Evolutionary conservation across 2,797 vertebrate genomes (phyloP).

Genomic region (Silurus lanzhouensis): DNA sequence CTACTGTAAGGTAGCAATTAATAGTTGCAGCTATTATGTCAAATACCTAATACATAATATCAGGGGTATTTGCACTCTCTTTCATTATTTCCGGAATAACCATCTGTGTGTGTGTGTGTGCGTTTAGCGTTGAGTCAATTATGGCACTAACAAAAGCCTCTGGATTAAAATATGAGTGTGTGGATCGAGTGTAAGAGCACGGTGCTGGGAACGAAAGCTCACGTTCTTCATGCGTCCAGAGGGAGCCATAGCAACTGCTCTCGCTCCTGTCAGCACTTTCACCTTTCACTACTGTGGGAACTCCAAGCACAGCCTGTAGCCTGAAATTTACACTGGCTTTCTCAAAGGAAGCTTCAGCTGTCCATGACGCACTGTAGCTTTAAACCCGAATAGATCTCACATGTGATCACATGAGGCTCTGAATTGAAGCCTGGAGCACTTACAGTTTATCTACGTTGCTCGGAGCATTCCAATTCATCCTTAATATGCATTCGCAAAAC

Average conservation of each 20-base stretch:
- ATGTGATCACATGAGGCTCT: not conserved
- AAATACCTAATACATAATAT: not conserved
- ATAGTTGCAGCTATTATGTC: not conserved
- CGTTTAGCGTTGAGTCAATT: constrained; percentile 14
- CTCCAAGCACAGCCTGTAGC: constrained; percentile 1
- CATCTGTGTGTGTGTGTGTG: constrained; percentile 18
- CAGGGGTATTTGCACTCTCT: not conserved
- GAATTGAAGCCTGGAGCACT: not conserved
- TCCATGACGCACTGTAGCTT: constrained; percentile 7
- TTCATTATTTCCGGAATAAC: constrained; percentile 22
- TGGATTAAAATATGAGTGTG: constrained; percentile 30
- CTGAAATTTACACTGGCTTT: constrained; percentile 37
- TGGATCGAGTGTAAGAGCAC: not conserved
- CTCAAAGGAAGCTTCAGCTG: constrained; percentile 4
- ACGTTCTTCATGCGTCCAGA: constrained; percentile 44
- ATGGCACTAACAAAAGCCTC: constrained; percentile 31
- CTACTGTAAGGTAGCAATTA: not conserved
- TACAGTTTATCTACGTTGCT: too few species aligned
- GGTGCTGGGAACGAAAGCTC: constrained; percentile 26
- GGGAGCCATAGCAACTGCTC: constrained; percentile 58
- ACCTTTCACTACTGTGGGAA: constrained; percentile 44
- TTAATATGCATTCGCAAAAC: too few species aligned
- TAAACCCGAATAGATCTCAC: not conserved
- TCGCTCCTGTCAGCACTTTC: constrained; percentile 44
- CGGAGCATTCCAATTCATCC: too few species aligned